Base-by-base conservation (phyloP, 2,797 vertebrate genomes). In the Oreonectes daqikongensis region DNA sequence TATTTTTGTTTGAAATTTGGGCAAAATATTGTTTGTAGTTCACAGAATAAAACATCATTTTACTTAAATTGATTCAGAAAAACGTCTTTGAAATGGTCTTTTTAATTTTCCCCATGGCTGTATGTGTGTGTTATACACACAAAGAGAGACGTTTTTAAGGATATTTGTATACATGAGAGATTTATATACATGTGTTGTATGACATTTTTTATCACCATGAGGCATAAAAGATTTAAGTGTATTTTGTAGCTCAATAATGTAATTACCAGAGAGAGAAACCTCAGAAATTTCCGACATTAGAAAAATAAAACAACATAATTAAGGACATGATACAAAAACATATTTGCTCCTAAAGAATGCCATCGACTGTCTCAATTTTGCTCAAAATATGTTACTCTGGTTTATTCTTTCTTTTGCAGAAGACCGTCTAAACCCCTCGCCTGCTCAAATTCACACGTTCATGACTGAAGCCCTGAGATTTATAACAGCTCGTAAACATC, bases 401-500 rank as follows among this genome's bases (percentile, higher is more conserved):
- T 76, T 59, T 24, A 76, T 67, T 75, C 20, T 44, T 64, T 12
- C 24, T 20, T 53, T 53, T 53, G 20, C 24, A 28, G 26, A 8
- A 68, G 32, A 67, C 8, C 8, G 20, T 67, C 48, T 55, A 50
- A 22, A 20, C 30, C 61, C 28, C 63, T n/a, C 10, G 46, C 22
- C 9, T 40, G n/a, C 46, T 48, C 28, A 30, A 40, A 42, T 32
- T 59, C 26, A 59, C 26, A 68, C 66, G n/a, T 53, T 59, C 64
- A 18, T 44, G 50, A 75, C n/a, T 64, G 32, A 66, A 26, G 12
- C 11, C 35, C 7, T 22, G 53, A 76, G 65, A 68, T 68, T 60
- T 69, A 76, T 59, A 50, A 59, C 52, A 24, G 72, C 63, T 75
- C 48, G 26, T 67, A 68, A 75, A 75, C 64, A 67, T 59, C 63